These are phyloP conservation scores for Meganola albula DNA, from an alignment of 2,888 invertebrate species.

Conservation along the genomic window DNA sequence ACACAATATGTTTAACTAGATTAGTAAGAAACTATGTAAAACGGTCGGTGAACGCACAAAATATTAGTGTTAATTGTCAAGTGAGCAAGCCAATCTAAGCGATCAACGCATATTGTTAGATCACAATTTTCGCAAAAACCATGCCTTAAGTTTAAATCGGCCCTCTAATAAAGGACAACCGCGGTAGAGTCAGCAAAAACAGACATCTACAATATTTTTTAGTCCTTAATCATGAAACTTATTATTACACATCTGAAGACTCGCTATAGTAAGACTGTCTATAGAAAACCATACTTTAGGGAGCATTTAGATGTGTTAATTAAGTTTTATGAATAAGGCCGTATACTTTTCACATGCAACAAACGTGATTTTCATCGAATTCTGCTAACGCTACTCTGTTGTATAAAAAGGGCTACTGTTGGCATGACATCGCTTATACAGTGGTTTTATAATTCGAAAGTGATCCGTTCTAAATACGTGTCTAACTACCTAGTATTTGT, in stretches of 20 bases:
- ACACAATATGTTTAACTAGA: constrained; percentile 16
- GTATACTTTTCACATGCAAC: too few relatives aligned
- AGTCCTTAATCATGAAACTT: too few relatives aligned
- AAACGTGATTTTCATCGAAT: too few relatives aligned
- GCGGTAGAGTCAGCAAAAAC: too few relatives aligned
- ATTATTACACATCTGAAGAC: neutral
- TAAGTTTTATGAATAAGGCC: too few relatives aligned
- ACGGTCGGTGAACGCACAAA: constrained; percentile 40
- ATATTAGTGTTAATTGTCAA: constrained; percentile 40
- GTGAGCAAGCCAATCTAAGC: constrained; percentile 48
- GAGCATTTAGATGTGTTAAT: too few relatives aligned
- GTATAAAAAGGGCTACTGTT: constrained; percentile 39
- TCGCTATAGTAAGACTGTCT: constrained; percentile 24
- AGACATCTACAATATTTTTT: too few relatives aligned
- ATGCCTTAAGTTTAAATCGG: constrained; percentile 58
- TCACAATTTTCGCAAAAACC: constrained; percentile 51
- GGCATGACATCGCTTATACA: constrained; percentile 65
- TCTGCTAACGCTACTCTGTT: too few relatives aligned
- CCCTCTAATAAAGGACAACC: too few relatives aligned
- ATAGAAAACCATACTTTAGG: constrained; percentile 66
- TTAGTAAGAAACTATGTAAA: constrained; percentile 30
- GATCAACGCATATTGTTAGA: constrained; percentile 51
- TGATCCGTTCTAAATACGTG: constrained; percentile 29
- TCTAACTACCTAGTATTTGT: constrained; percentile 45
- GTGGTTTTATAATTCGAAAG: constrained; percentile 26